Evolutionary conservation across 2,888 invertebrate species (phyloP).

Genomic region (Congeria kusceri): DNA sequence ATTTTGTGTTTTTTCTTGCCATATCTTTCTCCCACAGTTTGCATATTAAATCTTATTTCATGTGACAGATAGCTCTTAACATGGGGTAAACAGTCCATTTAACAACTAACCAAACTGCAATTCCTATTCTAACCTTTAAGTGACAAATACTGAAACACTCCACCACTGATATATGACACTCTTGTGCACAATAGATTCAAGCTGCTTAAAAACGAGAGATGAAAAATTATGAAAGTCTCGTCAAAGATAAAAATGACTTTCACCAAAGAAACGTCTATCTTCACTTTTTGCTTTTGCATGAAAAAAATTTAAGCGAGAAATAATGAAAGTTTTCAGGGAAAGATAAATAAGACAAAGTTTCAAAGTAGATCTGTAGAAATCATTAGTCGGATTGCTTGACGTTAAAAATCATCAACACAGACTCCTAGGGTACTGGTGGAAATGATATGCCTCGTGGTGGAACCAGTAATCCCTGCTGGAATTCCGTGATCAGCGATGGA

Average conservation of each 20-base stretch:
- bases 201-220: slow-evolving; percentile 24
- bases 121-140: slow-evolving; percentile 19
- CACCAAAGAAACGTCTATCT: slow-evolving; percentile 35
- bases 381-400: slow-evolving; percentile 55
- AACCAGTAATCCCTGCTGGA: slow-evolving; percentile 41
- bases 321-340: slow-evolving; percentile 59
- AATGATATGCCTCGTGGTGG: slow-evolving; percentile 56
- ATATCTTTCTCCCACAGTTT: slow-evolving; percentile 17
- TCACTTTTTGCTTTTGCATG: slow-evolving; percentile 47
- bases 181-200: slow-evolving; percentile 59
- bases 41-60: slow-evolving; percentile 25
- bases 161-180: slow-evolving; percentile 48
- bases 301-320: slow-evolving; percentile 65
- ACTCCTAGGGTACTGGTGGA: slow-evolving; percentile 43
- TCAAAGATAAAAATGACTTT: slow-evolving; percentile 53
- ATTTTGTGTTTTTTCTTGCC: slow-evolving; percentile 12
- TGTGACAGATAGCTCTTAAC: slow-evolving; percentile 54
- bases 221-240: slow-evolving; percentile 60
- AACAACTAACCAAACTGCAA: too few species aligned
- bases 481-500: slow-evolving; percentile 19
- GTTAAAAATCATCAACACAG: slow-evolving; percentile 44
- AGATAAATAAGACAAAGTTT: slow-evolving; percentile 61
- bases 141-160: slow-evolving; percentile 52
- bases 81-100: slow-evolving; percentile 45
- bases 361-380: slow-evolving; percentile 42